These are phyloP conservation scores for Cantharis rufa DNA, from an alignment of 2,888 invertebrate species.

Conservation along the genomic window DNA sequence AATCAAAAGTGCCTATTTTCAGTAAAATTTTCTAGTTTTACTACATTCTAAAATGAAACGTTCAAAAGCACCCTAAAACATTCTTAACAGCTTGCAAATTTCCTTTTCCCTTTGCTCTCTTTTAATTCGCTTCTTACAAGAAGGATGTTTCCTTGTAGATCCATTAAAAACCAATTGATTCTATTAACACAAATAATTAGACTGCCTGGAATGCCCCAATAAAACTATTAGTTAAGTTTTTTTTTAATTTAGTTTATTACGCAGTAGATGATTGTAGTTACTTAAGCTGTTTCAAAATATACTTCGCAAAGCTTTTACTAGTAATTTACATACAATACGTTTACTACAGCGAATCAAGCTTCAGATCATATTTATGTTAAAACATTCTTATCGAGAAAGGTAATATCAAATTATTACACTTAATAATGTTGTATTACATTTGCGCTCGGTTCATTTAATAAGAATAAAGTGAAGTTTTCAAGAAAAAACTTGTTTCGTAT, in stretches of 20 bases:
- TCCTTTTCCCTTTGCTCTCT: slow-evolving; percentile 13
- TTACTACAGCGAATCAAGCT: no score
- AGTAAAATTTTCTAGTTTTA: slow-evolving; percentile 20
- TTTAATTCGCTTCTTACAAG: slow-evolving; percentile 19
- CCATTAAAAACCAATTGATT: slow-evolving; percentile 25
- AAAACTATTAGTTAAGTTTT: not conserved
- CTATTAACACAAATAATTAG: slow-evolving; percentile 25
- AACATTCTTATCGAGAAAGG: no score
- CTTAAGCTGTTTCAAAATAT: not conserved
- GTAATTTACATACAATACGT: no score
- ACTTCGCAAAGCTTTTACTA: not conserved
- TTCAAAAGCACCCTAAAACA: slow-evolving; percentile 9
- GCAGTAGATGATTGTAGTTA: not conserved
- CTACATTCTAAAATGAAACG: slow-evolving; percentile 16
- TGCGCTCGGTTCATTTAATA: not conserved
- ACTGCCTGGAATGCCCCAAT: not conserved
- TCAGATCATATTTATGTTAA: no score
- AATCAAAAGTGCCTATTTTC: slow-evolving; percentile 21
- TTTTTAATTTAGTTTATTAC: not conserved
- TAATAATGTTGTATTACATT: not conserved
- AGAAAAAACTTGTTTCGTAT: not conserved
- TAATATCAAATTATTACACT: not conserved
- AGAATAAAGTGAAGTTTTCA: not conserved
- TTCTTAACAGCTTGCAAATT: slow-evolving; percentile 22
- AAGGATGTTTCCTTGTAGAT: slow-evolving; percentile 23